Base-by-base conservation (phyloP, 2,113 vertebrate species). In the Salvelinus namaycush region DNA sequence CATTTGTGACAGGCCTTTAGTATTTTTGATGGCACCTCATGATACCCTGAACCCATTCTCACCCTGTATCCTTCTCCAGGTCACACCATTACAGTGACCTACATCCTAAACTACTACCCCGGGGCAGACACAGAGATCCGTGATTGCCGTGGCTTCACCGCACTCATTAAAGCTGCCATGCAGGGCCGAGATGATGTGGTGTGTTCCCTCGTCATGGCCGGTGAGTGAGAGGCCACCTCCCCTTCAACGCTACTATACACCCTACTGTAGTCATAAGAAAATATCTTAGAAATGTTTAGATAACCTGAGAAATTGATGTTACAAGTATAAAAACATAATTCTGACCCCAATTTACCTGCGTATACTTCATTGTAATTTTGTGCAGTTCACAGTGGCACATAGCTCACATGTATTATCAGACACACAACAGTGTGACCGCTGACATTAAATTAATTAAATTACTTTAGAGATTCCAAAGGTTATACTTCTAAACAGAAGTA, bases 111-210 rank as follows among this genome's bases (percentile, higher is more conserved):
- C 87, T 97, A 95, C 84, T 98, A 76, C 7, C 74, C 92, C 0
- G 88, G 86, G 0, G 82, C 95, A 3, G 93, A 98, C 81, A 84
- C 94, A 68, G 96, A 97, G 83, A 87, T 84, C 73, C 78, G 84
- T 20, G 96, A 97, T 57, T 89, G 85, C 0, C 87, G 95, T 14
- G 96, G 96, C 0, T 94, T 96, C 80, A 97, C 96, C 0, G 95
- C 96, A 0, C 89, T 97, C 87, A 97, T 97, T 93, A 97, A 97
- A 92, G 95, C 96, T 0, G 94, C 96, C 0, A 91, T 96, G 80
- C 94, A 91, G 31, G 92, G 96, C 1, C 83, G 11, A 24, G 62
- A 78, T 0, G 93, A 97, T 0, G 95, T 95, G 0, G 91, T 96
- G 79, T 81, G 93, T 0, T 89, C 94, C 0, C 95, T 97, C 57